phyloP scores from a whole-genome alignment of 2,113 vertebrate genomes.

The Ibidorhyncha struthersii region DNA sequence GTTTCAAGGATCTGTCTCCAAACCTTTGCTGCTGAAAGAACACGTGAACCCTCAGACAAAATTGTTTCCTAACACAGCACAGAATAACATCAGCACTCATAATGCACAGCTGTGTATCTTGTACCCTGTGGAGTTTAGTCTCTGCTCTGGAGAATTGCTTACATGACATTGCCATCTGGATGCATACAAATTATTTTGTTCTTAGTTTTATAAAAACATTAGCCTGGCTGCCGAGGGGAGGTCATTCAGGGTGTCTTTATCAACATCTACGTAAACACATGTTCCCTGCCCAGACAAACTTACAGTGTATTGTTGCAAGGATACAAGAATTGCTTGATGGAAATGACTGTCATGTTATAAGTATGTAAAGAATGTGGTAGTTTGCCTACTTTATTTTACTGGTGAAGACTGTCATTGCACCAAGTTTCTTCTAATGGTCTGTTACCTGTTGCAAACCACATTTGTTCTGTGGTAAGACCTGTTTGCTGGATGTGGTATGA shows the following conservation, averaged over 20 bases:
- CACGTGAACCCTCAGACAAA: conserved; percentile 14
- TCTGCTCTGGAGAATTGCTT: conserved; percentile 51
- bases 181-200: conserved; percentile 49
- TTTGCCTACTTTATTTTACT: not conserved
- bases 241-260: conserved; percentile 10
- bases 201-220: conserved; percentile 25
- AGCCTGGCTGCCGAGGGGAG: not conserved
- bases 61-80: not conserved
- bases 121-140: conserved; percentile 31
- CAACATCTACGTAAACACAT: not conserved
- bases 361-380: not conserved
- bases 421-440: not conserved
- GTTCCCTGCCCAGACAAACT: not conserved
- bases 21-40: not conserved
- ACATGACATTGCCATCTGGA: conserved; percentile 58
- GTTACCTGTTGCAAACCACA: not conserved
- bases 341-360: not conserved
- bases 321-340: not conserved
- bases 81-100: conserved; percentile 9
- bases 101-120: conserved; percentile 33
- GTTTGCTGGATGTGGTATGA: not conserved
- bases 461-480: not conserved
- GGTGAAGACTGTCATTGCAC: not conserved
- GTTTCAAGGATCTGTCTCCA: not conserved
- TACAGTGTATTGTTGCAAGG: not conserved